Conservation (phyloP, 2,888 invertebrate species). For the Tenthredo notha region DNA sequence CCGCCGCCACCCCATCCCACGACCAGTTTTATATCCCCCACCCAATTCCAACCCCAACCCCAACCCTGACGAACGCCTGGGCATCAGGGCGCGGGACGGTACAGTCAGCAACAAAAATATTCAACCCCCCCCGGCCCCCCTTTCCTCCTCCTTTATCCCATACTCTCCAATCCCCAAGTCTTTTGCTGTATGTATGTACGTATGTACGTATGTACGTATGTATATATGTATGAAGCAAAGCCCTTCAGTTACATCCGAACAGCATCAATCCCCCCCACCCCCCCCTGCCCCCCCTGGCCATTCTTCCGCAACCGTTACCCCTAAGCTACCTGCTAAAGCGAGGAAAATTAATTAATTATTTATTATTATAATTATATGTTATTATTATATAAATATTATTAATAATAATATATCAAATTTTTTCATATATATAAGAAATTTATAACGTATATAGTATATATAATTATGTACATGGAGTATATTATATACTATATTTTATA, state of each 20-base stretch:
- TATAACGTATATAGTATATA: too few relatives aligned
- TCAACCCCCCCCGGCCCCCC: slow-evolving; percentile 59
- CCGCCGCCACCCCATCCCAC: slow-evolving; percentile 58
- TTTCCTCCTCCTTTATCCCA: slow-evolving; percentile 45
- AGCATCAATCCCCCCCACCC: not conserved
- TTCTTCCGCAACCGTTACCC: not conserved
- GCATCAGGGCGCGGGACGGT: slow-evolving; percentile 57
- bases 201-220: too few relatives aligned
- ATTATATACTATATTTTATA: too few relatives aligned
- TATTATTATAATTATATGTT: not conserved
- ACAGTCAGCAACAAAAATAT: slow-evolving; percentile 46
- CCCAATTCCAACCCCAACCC: slow-evolving; percentile 57
- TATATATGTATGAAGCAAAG: not conserved
- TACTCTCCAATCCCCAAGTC: not conserved
- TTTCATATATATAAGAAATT: too few relatives aligned
- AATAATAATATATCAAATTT: too few relatives aligned
- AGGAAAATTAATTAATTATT: not conserved
- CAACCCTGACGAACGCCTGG: slow-evolving; percentile 63
- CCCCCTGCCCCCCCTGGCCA: not conserved
- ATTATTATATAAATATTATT: not conserved
- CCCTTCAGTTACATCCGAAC: slow-evolving; percentile 14
- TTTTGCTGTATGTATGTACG: not conserved
- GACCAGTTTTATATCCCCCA: slow-evolving; percentile 58
- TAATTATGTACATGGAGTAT: too few relatives aligned
- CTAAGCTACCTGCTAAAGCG: not conserved